Base-by-base conservation (phyloP, 2,888 invertebrate species). In the Smittia sp. region DNA sequence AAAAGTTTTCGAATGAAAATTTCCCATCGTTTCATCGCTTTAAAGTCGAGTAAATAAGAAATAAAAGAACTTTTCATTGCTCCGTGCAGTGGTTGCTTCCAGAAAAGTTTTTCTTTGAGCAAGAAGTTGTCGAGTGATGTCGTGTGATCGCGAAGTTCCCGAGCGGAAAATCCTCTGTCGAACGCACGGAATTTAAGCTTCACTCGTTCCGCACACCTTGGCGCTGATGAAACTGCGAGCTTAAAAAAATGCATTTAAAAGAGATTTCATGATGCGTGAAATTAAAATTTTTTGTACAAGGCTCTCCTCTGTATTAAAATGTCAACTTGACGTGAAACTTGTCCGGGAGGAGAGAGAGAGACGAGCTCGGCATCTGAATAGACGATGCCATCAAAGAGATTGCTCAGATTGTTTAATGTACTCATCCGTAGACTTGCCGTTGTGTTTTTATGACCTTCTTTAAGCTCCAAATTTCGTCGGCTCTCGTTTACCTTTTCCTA, bases 1-100 rank as follows among this genome's bases (percentile, higher is more conserved):
- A 62, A 62, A 72, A 72, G 20, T 62, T 72, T 72, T 58, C 39
- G 32, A 58, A 72, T 72, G 72, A 72, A 72, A 72, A 25, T 62
- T 58, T 54, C 25, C 41, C 41, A n/a, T n/a, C 24, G 11, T 67
- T 41, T 54, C 52, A 67, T 27, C 67, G 39, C 38, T 68, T 68
- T 68, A 68, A 68, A 68, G 46, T 2, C 46, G 46, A 46, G 46
- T 46, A 46, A 46, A 46, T 46, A 46, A 46, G 46, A 15, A 46
- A 46, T n/a, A 46, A 46, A 46, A 46, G 46, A 15, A 46, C 3
- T 46, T 46, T 46, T 46, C 46, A 46, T 18, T 15, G 13, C 58
- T 58, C 9, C 58, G 20, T 20, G 58, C 9, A 58, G 58, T 15
- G 58, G 58, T 58, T 58, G 20, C 4, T n/a, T 54, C 15, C 6